These are phyloP conservation scores for Drosophila siamana DNA, from an alignment of 2,888 invertebrate species.

Conservation along the genomic window DNA sequence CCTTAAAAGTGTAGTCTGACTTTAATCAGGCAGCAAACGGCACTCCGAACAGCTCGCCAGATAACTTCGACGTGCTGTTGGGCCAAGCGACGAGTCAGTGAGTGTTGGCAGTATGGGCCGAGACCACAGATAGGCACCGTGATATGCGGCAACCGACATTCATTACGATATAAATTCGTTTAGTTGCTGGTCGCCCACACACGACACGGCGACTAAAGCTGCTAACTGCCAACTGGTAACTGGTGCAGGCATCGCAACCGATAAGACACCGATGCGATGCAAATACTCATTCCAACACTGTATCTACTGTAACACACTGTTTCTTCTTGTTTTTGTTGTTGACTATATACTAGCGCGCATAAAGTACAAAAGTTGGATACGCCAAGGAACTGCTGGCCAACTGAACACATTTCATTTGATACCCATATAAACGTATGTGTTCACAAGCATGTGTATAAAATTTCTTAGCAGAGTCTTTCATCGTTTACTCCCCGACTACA, in stretches of 20 bases:
- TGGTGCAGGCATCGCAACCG: constrained; percentile 26
- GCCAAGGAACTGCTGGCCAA: constrained; percentile 19
- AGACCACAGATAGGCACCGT: constrained; percentile 64
- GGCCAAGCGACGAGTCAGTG: neutral
- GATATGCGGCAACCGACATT: constrained; percentile 74
- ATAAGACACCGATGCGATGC: constrained; percentile 32
- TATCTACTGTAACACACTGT: neutral
- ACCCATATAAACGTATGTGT: constrained; percentile 1
- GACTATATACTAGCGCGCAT: constrained; percentile 15
- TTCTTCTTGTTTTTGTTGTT: constrained; percentile 18
- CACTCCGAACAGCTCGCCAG: constrained; percentile 2
- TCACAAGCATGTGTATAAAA: neutral
- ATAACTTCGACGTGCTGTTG: constrained; percentile 8
- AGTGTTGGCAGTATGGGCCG: constrained; percentile 60
- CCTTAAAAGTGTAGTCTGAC: constrained; percentile 22
- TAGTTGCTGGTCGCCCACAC: constrained; percentile 41
- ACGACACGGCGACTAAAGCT: constrained; percentile 4
- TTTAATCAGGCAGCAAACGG: constrained; percentile 39
- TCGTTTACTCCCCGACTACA: constrained; percentile 47
- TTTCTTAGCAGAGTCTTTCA: constrained; percentile 13
- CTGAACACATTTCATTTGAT: constrained; percentile 25
- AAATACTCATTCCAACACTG: constrained; percentile 11
- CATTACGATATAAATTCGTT: constrained; percentile 78
- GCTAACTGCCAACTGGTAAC: constrained; percentile 8
- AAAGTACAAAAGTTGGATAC: constrained; percentile 37